phyloP scores from a whole-genome alignment of 2,888 invertebrate genomes.

The Tachina fera region DNA sequence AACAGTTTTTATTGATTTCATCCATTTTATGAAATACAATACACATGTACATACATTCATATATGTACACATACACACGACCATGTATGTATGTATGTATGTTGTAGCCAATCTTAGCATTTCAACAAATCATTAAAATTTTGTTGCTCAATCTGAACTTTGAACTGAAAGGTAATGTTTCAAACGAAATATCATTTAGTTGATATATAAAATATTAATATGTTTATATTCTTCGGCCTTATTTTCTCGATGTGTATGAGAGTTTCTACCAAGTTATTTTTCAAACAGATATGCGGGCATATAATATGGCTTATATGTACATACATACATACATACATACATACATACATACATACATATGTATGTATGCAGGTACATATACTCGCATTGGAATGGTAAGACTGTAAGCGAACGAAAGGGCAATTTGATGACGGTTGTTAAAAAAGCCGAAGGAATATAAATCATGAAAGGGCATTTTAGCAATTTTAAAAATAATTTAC shows the following conservation, averaged over 20 bases:
- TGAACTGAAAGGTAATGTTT: conserved; percentile 26
- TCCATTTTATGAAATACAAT: no score
- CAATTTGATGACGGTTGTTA: neutral
- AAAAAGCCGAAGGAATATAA: neutral
- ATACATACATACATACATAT: no score
- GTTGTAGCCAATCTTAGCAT: neutral
- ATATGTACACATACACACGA: no score
- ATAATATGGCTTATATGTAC: neutral
- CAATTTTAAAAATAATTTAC: neutral
- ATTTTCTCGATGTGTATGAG: neutral
- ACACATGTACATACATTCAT: no score
- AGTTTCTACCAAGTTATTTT: neutral
- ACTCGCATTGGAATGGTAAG: neutral
- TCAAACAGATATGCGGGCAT: neutral
- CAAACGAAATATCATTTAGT: neutral
- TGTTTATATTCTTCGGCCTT: no score
- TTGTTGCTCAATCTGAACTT: conserved; percentile 32
- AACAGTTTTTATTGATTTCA: no score
- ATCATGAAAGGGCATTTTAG: neutral
- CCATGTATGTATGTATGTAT: no score
- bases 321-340: no score
- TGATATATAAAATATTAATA: no score
- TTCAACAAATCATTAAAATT: conserved; percentile 31
- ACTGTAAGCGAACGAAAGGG: neutral
- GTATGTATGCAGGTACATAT: no score